phyloP scores from a whole-genome alignment of 2,113 vertebrate species.

The Brachyhypopomus gauderio region DNA sequence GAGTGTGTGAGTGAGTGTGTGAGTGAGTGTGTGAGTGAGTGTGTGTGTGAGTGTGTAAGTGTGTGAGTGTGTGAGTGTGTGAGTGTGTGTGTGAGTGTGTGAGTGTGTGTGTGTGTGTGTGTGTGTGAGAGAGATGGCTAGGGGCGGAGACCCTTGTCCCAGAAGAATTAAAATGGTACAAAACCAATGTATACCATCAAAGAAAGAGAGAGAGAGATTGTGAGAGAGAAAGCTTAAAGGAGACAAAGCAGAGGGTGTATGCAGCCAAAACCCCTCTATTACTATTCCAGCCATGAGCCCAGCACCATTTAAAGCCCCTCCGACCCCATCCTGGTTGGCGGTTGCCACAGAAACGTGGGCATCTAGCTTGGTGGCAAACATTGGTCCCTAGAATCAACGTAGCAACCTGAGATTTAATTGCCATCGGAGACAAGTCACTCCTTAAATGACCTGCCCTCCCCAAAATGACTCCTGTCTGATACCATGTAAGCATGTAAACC shows the following conservation, averaged over 20 bases:
- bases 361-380: not conserved
- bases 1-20: not conserved
- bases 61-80: not conserved
- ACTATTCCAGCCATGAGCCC: slow-evolving; percentile 1
- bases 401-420: slow-evolving; percentile 5
- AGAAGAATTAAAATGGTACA: slow-evolving; percentile 4
- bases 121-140: not conserved
- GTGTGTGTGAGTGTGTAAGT: not conserved
- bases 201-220: not conserved
- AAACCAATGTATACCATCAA: not conserved
- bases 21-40: too few relatives aligned
- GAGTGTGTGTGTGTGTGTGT: not conserved
- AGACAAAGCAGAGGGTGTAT: not conserved
- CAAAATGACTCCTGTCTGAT: too few relatives aligned
- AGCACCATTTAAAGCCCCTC: slow-evolving; percentile 6
- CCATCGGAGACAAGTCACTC: not conserved
- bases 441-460: too few relatives aligned
- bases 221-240: not conserved
- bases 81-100: not conserved
- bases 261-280: not conserved
- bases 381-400: not conserved
- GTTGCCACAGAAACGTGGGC: slow-evolving; percentile 13
- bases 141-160: not conserved
- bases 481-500: too few relatives aligned
- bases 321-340: not conserved